These are phyloP conservation scores for Plutomurus gul DNA, from an alignment of 1,140 invertebrate genomes.

Conservation along the genomic window DNA sequence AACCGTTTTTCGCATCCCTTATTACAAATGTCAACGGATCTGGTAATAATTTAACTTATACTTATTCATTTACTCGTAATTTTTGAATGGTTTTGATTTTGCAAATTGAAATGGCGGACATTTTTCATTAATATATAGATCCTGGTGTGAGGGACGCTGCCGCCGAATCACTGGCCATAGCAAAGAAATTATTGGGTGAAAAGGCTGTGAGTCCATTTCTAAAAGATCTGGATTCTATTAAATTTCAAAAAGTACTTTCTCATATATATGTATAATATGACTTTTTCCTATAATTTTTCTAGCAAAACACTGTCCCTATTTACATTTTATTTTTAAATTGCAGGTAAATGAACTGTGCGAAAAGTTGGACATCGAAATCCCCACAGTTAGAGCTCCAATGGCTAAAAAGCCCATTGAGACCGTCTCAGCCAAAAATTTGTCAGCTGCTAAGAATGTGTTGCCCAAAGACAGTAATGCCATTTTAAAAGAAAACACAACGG, in stretches of 20 bases:
- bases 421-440: no score
- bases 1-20: conserved; percentile 76
- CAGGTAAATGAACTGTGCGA: no score
- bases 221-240: conserved; percentile 84
- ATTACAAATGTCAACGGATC: conserved; percentile 85
- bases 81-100: neutral
- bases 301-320: no score
- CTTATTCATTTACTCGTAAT: neutral
- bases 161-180: conserved; percentile 89
- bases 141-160: conserved; percentile 80
- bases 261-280: neutral
- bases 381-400: no score
- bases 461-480: no score
- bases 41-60: conserved; percentile 60
- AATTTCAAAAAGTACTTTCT: conserved; percentile 78
- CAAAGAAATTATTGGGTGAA: conserved; percentile 91
- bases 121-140: conserved; percentile 70
- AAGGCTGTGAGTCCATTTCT: conserved; percentile 86
- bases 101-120: no score
- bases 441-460: no score
- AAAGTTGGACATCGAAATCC: no score
- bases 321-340: no score
- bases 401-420: no score
- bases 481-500: neutral
- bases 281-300: neutral